phyloP scores from a whole-genome alignment of 2,113 vertebrate species.

The Probosciger aterrimus region DNA sequence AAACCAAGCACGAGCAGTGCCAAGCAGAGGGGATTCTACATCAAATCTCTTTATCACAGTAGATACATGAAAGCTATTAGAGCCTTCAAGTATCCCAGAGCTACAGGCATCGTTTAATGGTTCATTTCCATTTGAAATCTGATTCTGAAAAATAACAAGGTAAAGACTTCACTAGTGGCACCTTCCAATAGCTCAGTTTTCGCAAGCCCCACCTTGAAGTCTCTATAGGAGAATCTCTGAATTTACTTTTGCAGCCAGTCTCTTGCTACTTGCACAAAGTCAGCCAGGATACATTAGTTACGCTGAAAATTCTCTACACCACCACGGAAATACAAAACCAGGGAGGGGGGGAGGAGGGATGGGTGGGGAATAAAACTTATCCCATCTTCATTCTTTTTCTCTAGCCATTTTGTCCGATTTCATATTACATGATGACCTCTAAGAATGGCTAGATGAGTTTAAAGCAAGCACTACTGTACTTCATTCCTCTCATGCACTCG shows the following conservation, averaged over 20 bases:
- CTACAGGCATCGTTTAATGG: not conserved
- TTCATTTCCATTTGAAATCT: not conserved
- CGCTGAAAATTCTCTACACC: not conserved
- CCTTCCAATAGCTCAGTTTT: not conserved
- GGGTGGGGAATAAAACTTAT: not conserved
- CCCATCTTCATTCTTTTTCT: not conserved
- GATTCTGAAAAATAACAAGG: not conserved
- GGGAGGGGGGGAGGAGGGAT: not conserved
- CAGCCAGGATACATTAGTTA: not conserved
- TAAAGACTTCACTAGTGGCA: not conserved
- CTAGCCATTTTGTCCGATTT: not conserved
- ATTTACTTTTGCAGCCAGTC: not conserved
- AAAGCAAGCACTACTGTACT: not conserved
- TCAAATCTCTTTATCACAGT: not conserved
- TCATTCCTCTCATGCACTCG: not conserved
- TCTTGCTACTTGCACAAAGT: not conserved
- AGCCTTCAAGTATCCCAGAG: not conserved
- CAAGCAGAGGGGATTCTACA: not conserved
- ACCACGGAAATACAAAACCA: not conserved
- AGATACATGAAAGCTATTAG: not conserved
- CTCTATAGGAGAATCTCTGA: not conserved
- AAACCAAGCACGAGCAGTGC: not conserved
- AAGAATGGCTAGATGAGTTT: not conserved
- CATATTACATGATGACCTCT: not conserved
- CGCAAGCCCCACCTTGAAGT: not conserved